Conservation (phyloP, 2,797 vertebrate species). For the Hydrolagus colliei region DNA sequence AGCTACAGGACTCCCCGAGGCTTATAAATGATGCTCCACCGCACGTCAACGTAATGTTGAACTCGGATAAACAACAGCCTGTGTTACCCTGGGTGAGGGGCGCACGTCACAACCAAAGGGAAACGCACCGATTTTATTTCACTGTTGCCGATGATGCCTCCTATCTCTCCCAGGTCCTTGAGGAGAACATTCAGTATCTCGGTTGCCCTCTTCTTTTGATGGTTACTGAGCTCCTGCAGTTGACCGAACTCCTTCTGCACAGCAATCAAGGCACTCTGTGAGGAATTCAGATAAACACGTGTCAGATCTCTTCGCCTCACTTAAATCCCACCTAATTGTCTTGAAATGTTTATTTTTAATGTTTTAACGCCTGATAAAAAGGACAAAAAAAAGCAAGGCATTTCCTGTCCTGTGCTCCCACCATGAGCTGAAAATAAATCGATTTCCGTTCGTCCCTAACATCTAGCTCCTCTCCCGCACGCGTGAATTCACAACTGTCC, state of each 20-base stretch:
- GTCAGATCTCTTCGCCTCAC: background rate
- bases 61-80: no score
- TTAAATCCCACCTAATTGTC: background rate
- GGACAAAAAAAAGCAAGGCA: no score
- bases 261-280: constrained; percentile 63
- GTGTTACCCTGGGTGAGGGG: no score
- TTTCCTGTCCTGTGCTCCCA: background rate
- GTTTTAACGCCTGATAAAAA: background rate
- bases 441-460: background rate
- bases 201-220: constrained; percentile 79
- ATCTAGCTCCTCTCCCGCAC: background rate
- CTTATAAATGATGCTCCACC: no score
- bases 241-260: constrained; percentile 72
- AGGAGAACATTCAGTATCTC: constrained; percentile 83
- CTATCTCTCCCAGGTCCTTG: constrained; percentile 83
- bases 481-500: background rate
- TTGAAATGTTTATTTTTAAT: background rate
- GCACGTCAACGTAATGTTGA: no score
- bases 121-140: constrained; percentile 77
- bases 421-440: background rate
- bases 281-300: constrained; percentile 30
- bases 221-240: constrained; percentile 79
- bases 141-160: constrained; percentile 76
- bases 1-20: no score
- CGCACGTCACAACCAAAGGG: no score